Conservation (phyloP, 2,797 vertebrate genomes). For the Leuciscus waleckii region DNA sequence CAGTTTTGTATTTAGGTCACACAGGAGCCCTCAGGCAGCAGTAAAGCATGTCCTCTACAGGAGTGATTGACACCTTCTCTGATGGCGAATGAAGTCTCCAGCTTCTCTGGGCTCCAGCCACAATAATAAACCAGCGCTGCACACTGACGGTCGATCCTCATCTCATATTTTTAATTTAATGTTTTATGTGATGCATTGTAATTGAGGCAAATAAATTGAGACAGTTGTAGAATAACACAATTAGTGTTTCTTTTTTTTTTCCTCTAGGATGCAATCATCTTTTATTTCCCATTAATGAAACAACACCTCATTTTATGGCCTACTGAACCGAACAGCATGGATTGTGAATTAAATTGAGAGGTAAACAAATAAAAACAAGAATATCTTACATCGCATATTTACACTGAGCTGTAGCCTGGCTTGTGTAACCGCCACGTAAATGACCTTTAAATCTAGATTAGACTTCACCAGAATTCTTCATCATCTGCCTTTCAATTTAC, state of each 20-base stretch:
- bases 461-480: not conserved
- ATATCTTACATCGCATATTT: slow-evolving; percentile 7
- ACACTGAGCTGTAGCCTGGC: not conserved
- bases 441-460: slow-evolving; percentile 9
- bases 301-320: slow-evolving; percentile 34
- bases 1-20: slow-evolving; percentile 82
- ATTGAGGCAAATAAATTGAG: slow-evolving; percentile 15
- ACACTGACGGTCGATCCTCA: slow-evolving; percentile 1
- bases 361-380: slow-evolving; percentile 21
- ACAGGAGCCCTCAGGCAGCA: slow-evolving; percentile 76
- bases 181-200: slow-evolving; percentile 13
- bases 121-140: slow-evolving; percentile 68
- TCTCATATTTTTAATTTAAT: slow-evolving; percentile 1
- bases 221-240: slow-evolving; percentile 25
- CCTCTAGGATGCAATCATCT: slow-evolving; percentile 7
- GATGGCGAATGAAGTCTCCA: slow-evolving; percentile 75
- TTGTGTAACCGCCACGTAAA: not conserved
- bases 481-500: slow-evolving; percentile 44
- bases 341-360: slow-evolving; percentile 15
- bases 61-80: slow-evolving; percentile 80
- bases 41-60: slow-evolving; percentile 76
- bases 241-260: not conserved
- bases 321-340: slow-evolving; percentile 8
- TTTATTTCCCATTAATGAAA: slow-evolving; percentile 21
- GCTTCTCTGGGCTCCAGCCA: slow-evolving; percentile 75